Evolutionary conservation across 2,888 invertebrate genomes (phyloP), one percentile per base, ranked within the genome.

Genomic region (Bibio marci): DNA sequence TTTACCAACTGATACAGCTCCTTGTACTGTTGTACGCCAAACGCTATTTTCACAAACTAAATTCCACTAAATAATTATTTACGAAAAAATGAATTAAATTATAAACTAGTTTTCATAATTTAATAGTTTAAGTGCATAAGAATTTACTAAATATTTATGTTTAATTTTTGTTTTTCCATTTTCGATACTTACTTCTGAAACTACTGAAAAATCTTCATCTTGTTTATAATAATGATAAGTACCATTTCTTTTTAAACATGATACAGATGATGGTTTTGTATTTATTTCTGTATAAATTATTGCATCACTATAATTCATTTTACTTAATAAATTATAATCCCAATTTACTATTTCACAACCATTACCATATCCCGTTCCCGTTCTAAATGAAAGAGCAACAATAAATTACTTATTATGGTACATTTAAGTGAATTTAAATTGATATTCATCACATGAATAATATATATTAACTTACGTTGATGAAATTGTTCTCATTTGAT

Each of bases 1-100:
- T 51, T 71, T 70, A 17, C 71, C 71, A 32, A 69, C 45, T 7
- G 69, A 67, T 35, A 69, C 50, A 6, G 63, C 59, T 36, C 66
- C 64, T 52, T 69, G 69, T 1, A 65, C 64, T 14, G 62, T 66
- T 3, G 70, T 66, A 4, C 66, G 57, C 37, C 64, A 57, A 10
- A 65, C 57, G 7, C 57, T 56, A 31, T 57, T 56, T 25, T 65
- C 63, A 48, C 70, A 70, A 4, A 69, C 67, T 35, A 70, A 54
- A 42, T 68, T 60, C 70, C 69, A 70, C 65, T 65, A n/a, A n/a
- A n/a, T n/a, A n/a, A n/a, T n/a, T n/a, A n/a, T n/a, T n/a, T n/a
- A n/a, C n/a, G n/a, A n/a, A n/a, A n/a, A n/a, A n/a, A n/a, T n/a
- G n/a, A n/a, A n/a, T n/a, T n/a, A n/a, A n/a, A n/a, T n/a, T n/a